Evolutionary conservation across 2,797 vertebrate species (phyloP).

Genomic region (Ptychadena robeensis): DNA sequence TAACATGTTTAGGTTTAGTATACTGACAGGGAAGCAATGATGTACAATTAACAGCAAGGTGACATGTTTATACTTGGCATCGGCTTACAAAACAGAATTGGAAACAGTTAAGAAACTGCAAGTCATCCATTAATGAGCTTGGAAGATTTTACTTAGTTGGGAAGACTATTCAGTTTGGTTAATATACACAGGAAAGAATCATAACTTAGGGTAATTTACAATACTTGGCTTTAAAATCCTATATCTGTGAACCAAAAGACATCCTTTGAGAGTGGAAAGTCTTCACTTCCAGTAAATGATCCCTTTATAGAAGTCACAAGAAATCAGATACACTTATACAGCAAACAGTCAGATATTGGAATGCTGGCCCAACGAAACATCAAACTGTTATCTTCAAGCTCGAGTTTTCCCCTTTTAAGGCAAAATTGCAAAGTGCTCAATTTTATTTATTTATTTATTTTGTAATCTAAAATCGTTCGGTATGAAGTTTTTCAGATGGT

Average conservation of each 20-base stretch:
- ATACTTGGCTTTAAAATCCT: neutral
- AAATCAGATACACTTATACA: neutral
- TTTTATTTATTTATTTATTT: too few relatives aligned
- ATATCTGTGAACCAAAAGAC: neutral
- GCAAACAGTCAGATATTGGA: neutral
- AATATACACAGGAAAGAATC: neutral
- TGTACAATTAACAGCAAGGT: constrained; percentile 24
- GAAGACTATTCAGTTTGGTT: neutral
- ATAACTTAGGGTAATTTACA: neutral
- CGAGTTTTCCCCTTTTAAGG: constrained; percentile 27
- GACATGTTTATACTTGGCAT: constrained; percentile 26
- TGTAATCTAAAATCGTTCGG: constrained; percentile 2
- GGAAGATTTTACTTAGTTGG: neutral
- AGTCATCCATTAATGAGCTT: neutral
- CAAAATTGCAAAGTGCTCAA: constrained; percentile 15
- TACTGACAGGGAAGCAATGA: constrained; percentile 9
- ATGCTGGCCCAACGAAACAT: neutral
- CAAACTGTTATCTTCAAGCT: constrained; percentile 1
- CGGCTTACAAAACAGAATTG: constrained; percentile 7
- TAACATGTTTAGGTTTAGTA: constrained; percentile 25
- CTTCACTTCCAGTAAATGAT: constrained; percentile 1
- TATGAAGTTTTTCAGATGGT: constrained; percentile 18
- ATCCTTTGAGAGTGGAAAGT: neutral
- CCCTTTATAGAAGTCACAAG: neutral
- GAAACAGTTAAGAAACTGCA: constrained; percentile 9